Evolutionary conservation across 2,888 invertebrate species (phyloP).

Genomic region (Scelioninae gen. 1): DNA sequence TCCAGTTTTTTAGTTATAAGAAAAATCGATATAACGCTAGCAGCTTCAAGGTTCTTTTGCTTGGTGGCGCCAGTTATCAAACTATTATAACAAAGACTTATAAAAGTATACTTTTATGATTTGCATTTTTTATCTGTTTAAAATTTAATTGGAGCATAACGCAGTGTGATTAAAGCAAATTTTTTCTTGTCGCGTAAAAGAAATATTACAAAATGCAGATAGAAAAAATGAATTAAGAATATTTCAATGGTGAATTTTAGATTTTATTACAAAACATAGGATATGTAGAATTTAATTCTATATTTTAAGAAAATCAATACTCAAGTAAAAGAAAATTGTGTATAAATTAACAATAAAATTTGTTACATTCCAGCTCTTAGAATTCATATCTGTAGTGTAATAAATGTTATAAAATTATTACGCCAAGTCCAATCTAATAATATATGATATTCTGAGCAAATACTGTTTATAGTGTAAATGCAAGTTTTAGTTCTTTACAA

Average conservation of each 20-base stretch:
- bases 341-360: too few species aligned
- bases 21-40: slow-evolving; percentile 72
- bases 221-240: neutral
- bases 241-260: neutral
- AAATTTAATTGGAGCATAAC: slow-evolving; percentile 44
- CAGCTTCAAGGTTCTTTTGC: slow-evolving; percentile 67
- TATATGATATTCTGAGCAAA: slow-evolving; percentile 20
- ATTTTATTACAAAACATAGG: neutral
- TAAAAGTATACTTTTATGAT: slow-evolving; percentile 39
- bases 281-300: neutral
- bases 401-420: slow-evolving; percentile 7
- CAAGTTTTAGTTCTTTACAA: slow-evolving; percentile 55
- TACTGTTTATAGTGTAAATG: slow-evolving; percentile 41
- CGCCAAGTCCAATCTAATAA: slow-evolving; percentile 25
- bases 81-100: slow-evolving; percentile 19
- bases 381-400: too few species aligned
- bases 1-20: slow-evolving; percentile 16
- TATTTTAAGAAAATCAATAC: neutral
- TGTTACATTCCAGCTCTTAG: too few species aligned
- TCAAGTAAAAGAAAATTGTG: too few species aligned
- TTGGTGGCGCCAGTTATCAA: slow-evolving; percentile 75
- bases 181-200: slow-evolving; percentile 8
- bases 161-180: slow-evolving; percentile 10
- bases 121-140: slow-evolving; percentile 31
- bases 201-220: neutral